Evolutionary conservation across 2,797 vertebrate genomes (phyloP).

Genomic region (Arremon brunneinucha): DNA sequence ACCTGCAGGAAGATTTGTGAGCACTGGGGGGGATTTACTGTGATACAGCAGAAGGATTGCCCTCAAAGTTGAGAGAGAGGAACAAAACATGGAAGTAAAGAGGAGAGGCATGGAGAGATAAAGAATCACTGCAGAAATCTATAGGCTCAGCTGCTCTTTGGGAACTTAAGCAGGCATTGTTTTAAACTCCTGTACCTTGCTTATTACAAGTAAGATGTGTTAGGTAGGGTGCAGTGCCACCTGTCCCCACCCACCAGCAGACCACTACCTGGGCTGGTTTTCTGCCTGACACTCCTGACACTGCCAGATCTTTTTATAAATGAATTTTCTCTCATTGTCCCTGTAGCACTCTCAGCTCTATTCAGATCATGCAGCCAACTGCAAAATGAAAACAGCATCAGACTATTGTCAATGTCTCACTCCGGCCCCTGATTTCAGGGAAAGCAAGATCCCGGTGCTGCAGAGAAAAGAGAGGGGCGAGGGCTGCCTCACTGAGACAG

Average conservation of each 20-base stretch:
- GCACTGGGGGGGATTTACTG: not conserved
- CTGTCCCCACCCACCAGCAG: not conserved
- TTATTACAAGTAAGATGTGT: fast-evolving
- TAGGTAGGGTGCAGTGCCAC: not conserved
- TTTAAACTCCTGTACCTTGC: not conserved
- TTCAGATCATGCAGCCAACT: conserved; percentile 39
- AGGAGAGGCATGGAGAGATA: not conserved
- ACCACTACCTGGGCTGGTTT: not conserved
- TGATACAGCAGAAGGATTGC: not conserved
- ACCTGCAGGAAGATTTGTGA: not conserved
- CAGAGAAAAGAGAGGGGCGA: not conserved
- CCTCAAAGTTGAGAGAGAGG: not conserved
- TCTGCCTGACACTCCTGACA: not conserved
- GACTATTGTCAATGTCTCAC: not conserved
- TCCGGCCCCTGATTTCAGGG: not conserved
- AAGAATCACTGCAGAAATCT: not conserved
- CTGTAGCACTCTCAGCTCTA: not conserved
- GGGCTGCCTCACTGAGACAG: fast-evolving
- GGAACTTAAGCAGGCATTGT: not conserved
- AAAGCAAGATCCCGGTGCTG: fast-evolving
- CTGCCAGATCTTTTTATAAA: not conserved
- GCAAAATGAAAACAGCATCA: conserved; percentile 41
- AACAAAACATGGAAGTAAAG: not conserved
- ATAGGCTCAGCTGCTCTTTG: not conserved
- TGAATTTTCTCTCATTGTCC: not conserved